Base-by-base conservation (phyloP, 2,797 vertebrate genomes). In the Sciurus vulgaris region DNA sequence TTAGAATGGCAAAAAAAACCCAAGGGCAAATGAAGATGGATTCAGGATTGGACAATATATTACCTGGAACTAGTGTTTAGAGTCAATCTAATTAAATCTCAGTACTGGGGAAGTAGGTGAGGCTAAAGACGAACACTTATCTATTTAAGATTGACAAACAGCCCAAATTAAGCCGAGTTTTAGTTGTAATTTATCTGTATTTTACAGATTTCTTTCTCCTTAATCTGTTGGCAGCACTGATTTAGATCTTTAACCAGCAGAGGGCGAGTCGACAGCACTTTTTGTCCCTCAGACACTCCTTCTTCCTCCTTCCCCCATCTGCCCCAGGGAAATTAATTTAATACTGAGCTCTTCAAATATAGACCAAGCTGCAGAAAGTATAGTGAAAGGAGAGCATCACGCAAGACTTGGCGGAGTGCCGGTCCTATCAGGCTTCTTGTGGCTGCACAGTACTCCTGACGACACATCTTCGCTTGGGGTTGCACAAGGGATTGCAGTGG, bases 171-270 rank as follows among this genome's bases (percentile, higher is more conserved):
- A 91, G 5, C 47, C 0, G 4, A 77, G 61, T 95, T 86, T 94
- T 93, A 59, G 22, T 72, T 63, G 77, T 86, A 79, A 86, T 94
- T 93, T 76, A 83, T 56, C 24, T 4, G 6, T 41, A 7, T 74
- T 73, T 33, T 18, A 63, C 2, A 7, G 18, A 95, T 91, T 92
- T 76, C 77, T 77, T 74, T 77, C 41, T 82, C 17, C 84, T 82
- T 67, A 33, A 65, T 83, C 82, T 90, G 88, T 88, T 15, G 61
- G 22, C 22, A n/a, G 77, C 4, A 59, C 24, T 76, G 26, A 77
- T 96, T 93, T 59, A 63, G 28, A 24, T 70, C 49, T 93, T 94
- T 78, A 56, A 92, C 97, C 97, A 97, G 96, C 96, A 97, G 97
- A 97, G 97, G 97, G 97, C 96, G 95, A 95, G 83, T 76, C 18